phyloP scores from a whole-genome alignment of 2,888 invertebrate genomes.

The Drosophila rubida region DNA sequence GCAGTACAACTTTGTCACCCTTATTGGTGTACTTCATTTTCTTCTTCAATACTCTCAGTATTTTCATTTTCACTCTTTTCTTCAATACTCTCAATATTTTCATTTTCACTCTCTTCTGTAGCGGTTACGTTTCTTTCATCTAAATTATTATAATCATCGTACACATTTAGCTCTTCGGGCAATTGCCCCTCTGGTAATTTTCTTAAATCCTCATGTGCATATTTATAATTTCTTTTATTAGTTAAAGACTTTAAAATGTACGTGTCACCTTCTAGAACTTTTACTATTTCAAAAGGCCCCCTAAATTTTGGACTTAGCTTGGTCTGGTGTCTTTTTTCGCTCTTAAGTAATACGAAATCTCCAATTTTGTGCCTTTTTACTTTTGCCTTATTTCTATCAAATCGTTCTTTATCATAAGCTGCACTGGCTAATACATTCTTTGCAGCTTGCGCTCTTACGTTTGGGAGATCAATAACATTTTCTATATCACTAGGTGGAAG shows the following conservation, averaged over 20 bases:
- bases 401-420: conserved; percentile 26
- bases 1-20: no score
- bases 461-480: conserved; percentile 23
- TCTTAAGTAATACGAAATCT: conserved; percentile 37
- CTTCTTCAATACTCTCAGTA: no score
- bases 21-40: no score
- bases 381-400: conserved; percentile 30
- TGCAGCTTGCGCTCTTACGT: conserved; percentile 24
- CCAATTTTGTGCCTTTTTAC: conserved; percentile 20
- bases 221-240: conserved; percentile 25
- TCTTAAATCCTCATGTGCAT: not conserved
- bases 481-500: conserved; percentile 28
- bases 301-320: no score
- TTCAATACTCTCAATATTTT: not conserved
- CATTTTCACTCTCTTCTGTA: no score
- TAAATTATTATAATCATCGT: not conserved
- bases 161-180: conserved; percentile 32
- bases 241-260: conserved; percentile 6
- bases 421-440: conserved; percentile 24
- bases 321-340: conserved; percentile 26
- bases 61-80: no score
- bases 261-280: no score
- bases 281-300: no score
- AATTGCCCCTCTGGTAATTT: conserved; percentile 18
- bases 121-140: no score